phyloP scores from a whole-genome alignment of 2,888 invertebrate species.

The Drosophila mulleri region DNA sequence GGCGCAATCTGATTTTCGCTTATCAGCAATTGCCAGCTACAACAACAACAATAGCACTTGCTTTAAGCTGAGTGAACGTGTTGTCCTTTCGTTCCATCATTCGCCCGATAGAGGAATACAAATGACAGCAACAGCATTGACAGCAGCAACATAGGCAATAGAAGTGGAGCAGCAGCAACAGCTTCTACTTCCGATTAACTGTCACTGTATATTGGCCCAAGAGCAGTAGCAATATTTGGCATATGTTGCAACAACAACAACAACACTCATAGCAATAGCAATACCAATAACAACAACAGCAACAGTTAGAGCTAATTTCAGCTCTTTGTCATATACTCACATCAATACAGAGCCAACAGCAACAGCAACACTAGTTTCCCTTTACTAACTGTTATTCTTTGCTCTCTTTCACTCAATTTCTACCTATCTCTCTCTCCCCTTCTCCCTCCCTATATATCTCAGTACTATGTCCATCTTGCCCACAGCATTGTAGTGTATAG shows the following conservation, averaged over 20 bases:
- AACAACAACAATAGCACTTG: background rate
- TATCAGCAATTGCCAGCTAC: background rate
- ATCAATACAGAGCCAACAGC: no score
- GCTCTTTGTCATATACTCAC: no score
- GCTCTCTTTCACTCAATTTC: background rate
- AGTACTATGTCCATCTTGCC: no score
- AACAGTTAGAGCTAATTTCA: no score
- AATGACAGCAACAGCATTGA: constrained; percentile 2
- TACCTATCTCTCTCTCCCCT: background rate
- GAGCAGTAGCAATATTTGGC: constrained; percentile 2
- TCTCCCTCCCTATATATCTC: no score
- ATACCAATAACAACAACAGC: background rate
- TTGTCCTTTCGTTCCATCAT: background rate
- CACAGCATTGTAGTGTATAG: no score
- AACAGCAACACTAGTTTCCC: background rate
- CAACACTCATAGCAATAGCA: background rate
- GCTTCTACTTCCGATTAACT: background rate
- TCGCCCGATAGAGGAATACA: background rate
- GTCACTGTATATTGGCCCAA: background rate
- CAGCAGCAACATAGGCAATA: background rate
- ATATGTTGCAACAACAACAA: background rate
- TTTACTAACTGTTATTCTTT: background rate
- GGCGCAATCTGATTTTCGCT: background rate
- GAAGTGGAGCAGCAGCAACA: background rate
- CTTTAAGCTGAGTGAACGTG: background rate